A percentile compares a stretch with the other conserved stretches of the same genome.
phyloP scores from a whole-genome alignment of 2,113 vertebrate genomes.

The Xenopus tropicalis region DNA sequence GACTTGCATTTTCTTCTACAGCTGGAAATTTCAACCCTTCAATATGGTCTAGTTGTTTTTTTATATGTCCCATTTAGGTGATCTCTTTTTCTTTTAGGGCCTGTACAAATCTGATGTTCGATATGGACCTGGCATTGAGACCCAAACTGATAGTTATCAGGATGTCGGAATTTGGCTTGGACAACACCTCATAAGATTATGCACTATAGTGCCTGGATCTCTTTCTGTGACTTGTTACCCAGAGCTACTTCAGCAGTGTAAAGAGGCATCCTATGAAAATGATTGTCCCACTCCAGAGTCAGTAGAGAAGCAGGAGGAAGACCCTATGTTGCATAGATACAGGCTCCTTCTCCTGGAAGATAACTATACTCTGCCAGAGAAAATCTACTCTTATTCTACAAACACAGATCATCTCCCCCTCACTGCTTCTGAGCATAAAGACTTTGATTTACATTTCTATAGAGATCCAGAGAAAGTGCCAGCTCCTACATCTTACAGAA shows the following conservation, averaged over 20 bases:
- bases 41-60: too few relatives aligned
- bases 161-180: conserved; percentile 80
- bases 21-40: too few relatives aligned
- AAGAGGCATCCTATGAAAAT: not conserved
- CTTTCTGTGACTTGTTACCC: conserved; percentile 65
- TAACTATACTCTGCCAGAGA: conserved; percentile 59
- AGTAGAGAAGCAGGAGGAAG: conserved; percentile 2
- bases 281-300: conserved; percentile 11
- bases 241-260: conserved; percentile 50
- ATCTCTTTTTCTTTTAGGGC: conserved; percentile 63
- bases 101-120: conserved; percentile 72
- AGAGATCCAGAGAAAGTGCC: conserved; percentile 32
- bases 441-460: conserved; percentile 68
- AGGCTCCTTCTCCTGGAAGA: conserved; percentile 58
- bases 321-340: conserved; percentile 54
- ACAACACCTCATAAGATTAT: conserved; percentile 67
- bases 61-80: too few relatives aligned
- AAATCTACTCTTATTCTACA: conserved; percentile 65
- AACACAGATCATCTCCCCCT: conserved; percentile 73
- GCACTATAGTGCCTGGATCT: conserved; percentile 49
- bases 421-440: conserved; percentile 56
- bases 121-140: conserved; percentile 77
- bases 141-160: conserved; percentile 63
- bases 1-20: too few relatives aligned
- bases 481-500: not conserved